These are phyloP conservation scores for Actinia equina DNA, from an alignment of 64 coral and sea anemone species.

Conservation along the genomic window DNA sequence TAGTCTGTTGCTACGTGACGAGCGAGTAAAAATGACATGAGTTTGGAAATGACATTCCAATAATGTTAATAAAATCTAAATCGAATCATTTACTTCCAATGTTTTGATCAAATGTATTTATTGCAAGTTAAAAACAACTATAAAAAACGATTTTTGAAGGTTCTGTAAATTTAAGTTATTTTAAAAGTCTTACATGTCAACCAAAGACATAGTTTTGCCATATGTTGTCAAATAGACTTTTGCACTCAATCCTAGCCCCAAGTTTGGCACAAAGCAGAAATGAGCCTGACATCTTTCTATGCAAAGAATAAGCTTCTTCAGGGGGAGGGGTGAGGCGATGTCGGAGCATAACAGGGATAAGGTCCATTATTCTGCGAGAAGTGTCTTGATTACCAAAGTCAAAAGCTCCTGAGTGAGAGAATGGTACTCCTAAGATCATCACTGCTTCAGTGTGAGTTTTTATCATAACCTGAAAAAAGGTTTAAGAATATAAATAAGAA, in stretches of 20 bases:
- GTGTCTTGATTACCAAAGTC: constrained; percentile 86
- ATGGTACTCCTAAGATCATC: constrained; percentile 96
- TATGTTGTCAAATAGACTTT: constrained; percentile 85
- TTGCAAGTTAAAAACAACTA: no score
- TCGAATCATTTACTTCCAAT: no score
- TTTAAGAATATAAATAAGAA: not conserved
- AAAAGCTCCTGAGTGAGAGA: constrained; percentile 54
- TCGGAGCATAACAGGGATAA: constrained; percentile 96
- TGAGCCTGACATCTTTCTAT: constrained; percentile 95
- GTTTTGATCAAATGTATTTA: no score
- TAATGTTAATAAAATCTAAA: no score
- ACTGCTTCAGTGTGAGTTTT: constrained; percentile 92
- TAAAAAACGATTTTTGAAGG: no score
- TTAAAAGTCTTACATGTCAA: not conserved
- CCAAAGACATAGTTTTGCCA: constrained; percentile 75
- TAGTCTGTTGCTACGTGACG: no score
- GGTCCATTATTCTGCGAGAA: constrained; percentile 73
- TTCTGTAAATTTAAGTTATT: no score
- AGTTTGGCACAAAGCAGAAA: constrained; percentile 93
- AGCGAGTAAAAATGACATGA: no score
- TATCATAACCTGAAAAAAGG: constrained; percentile 18
- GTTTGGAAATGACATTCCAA: no score
- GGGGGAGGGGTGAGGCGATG: constrained; percentile 94
- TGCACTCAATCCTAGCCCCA: constrained; percentile 77
- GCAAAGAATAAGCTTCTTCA: constrained; percentile 94